Conservation (phyloP, 2,888 invertebrate species). For the Dysmachus trigonus region DNA sequence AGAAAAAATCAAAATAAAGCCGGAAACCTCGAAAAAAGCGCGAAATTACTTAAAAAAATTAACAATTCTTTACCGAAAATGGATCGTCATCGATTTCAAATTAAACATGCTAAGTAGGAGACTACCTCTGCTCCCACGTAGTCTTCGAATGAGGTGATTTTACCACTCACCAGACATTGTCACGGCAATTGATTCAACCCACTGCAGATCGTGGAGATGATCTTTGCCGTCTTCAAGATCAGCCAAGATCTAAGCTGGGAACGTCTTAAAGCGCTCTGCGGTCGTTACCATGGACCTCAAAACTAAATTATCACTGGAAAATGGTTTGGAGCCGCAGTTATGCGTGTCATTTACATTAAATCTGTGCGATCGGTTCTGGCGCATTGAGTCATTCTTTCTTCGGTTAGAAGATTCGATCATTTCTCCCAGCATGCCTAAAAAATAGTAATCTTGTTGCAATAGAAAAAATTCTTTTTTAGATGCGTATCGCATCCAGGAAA, state of each 20-base stretch:
- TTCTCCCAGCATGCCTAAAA: neutral
- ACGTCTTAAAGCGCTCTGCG: neutral
- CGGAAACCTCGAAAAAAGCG: neutral
- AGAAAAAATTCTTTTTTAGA: neutral
- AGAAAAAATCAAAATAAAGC: neutral
- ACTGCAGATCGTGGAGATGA: neutral
- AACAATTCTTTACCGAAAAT: neutral
- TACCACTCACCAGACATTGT: neutral
- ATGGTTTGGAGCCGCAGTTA: neutral
- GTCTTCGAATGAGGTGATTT: neutral
- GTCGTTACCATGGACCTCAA: neutral
- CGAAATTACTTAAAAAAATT: neutral
- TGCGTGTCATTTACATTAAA: neutral
- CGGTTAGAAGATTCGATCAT: neutral
- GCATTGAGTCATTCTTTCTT: neutral
- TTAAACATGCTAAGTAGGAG: neutral
- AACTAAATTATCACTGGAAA: neutral
- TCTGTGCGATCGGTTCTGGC: neutral
- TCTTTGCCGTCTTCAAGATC: neutral
- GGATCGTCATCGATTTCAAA: neutral
- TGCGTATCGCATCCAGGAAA: neutral
- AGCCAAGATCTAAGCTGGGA: neutral
- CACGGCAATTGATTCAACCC: neutral
- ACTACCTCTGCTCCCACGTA: neutral
- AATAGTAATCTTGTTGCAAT: neutral